A percentile compares a stretch with the other conserved stretches of the same genome.
Conservation (phyloP, 1,140 invertebrate species). For the Forficula auricularia region DNA sequence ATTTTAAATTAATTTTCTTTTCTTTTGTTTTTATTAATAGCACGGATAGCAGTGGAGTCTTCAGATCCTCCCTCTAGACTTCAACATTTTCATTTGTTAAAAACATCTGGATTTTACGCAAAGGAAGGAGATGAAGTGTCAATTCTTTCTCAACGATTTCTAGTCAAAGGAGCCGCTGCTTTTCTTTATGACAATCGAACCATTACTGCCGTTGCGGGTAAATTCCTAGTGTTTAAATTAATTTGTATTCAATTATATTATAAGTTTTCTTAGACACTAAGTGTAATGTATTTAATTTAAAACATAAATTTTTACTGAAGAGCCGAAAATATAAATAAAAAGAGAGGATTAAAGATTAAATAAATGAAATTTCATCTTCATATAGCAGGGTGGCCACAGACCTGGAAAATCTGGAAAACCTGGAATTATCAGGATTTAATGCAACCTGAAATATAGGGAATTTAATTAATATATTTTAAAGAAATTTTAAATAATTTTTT, state of each 20-base stretch:
- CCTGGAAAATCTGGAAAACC: too few relatives aligned
- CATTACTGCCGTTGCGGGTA: constrained; percentile 29
- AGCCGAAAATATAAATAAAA: too few relatives aligned
- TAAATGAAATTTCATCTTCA: too few relatives aligned
- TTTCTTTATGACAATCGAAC: constrained; percentile 44
- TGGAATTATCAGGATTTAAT: too few relatives aligned
- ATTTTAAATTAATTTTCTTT: too few relatives aligned
- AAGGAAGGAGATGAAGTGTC: constrained; percentile 33
- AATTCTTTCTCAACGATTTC: constrained; percentile 38
- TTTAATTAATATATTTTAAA: too few relatives aligned
- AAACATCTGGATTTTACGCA: constrained; percentile 31
- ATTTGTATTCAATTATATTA: constrained; percentile 22
- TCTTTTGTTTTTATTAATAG: too few relatives aligned
- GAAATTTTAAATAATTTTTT: too few relatives aligned
- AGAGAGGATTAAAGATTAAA: too few relatives aligned
- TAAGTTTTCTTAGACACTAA: constrained; percentile 25
- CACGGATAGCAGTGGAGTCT: background rate
- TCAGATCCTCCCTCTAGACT: background rate
- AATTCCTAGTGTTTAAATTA: constrained; percentile 14
- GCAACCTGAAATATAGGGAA: too few relatives aligned
- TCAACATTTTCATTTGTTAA: constrained; percentile 1
- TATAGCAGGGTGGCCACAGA: too few relatives aligned
- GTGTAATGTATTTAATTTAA: background rate
- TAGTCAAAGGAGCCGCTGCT: constrained; percentile 38
- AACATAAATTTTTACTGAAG: too few relatives aligned